A percentile compares a stretch with the other conserved stretches of the same genome.
phyloP scores from a whole-genome alignment of 2,888 invertebrate genomes.

The Torymus tubicola region DNA sequence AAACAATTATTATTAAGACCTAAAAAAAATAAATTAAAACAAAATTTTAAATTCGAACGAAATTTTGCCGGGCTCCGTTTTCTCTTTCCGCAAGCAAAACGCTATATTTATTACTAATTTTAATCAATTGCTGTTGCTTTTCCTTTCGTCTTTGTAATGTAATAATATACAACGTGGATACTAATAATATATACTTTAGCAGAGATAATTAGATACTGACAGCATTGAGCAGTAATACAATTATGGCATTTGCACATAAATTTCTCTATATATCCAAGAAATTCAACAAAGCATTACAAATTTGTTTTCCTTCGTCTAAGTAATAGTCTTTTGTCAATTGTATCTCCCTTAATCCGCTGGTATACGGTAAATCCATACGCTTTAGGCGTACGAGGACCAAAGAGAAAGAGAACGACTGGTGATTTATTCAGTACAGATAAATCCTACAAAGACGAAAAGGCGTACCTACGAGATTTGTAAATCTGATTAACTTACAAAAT shows the following conservation, averaged over 20 bases:
- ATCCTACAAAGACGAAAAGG: constrained; percentile 41
- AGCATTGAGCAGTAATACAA: constrained; percentile 35
- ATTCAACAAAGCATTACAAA: constrained; percentile 49
- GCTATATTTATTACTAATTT: too few relatives aligned
- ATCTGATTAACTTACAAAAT: constrained; percentile 52
- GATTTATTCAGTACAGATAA: constrained; percentile 49
- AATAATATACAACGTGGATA: not conserved
- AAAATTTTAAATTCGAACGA: too few relatives aligned
- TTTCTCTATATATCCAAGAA: constrained; percentile 41
- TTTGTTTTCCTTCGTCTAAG: constrained; percentile 49
- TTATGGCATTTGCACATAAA: constrained; percentile 55
- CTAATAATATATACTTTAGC: constrained; percentile 31
- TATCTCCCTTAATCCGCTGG: constrained; percentile 53
- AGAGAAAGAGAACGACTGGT: constrained; percentile 17
- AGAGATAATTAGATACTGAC: constrained; percentile 46
- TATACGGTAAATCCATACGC: constrained; percentile 35
- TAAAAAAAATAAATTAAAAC: too few relatives aligned
- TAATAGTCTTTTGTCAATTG: constrained; percentile 57
- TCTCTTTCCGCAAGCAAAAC: too few relatives aligned
- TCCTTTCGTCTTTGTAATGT: too few relatives aligned
- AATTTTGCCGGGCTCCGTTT: too few relatives aligned
- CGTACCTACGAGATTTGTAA: constrained; percentile 35
- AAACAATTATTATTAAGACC: too few relatives aligned
- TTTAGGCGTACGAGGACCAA: constrained; percentile 5
- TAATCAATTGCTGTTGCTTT: too few relatives aligned